A percentile compares a stretch with the other conserved stretches of the same genome.
These are phyloP conservation scores for Leptodactylus fallax DNA, from an alignment of 2,797 vertebrate species.

Conservation along the genomic window DNA sequence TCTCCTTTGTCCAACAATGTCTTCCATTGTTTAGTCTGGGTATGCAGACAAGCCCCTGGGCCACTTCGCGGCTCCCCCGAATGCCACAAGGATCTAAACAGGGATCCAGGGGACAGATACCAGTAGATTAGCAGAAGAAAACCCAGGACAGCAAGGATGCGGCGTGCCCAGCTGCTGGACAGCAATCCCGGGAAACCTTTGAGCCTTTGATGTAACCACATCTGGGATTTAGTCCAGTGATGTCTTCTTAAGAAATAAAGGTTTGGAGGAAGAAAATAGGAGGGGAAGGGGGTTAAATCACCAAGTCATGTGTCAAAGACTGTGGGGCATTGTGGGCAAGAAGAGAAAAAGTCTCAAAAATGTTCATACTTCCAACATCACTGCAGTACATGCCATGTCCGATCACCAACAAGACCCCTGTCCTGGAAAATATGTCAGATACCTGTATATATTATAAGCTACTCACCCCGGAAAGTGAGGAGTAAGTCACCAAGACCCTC, in stretches of 20 bases:
- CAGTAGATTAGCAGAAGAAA: conserved; percentile 87
- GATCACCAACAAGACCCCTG: not conserved
- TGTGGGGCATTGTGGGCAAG: not conserved
- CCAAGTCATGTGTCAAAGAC: not conserved
- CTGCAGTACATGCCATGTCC: not conserved
- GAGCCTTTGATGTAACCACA: conserved; percentile 95
- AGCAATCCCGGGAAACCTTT: conserved; percentile 91
- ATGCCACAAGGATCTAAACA: conserved; percentile 75
- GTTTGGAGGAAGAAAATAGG: no score
- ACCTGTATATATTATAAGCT: not conserved
- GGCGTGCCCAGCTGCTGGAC: conserved; percentile 93
- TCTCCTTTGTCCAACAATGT: conserved; percentile 82
- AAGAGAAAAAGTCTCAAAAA: not conserved
- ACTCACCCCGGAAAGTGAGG: not conserved
- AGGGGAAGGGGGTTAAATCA: not conserved
- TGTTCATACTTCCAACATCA: not conserved
- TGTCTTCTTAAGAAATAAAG: no score
- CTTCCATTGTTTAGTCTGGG: conserved; percentile 84
- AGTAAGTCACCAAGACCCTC: no score
- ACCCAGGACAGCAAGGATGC: conserved; percentile 82
- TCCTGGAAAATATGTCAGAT: not conserved
- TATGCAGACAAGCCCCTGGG: conserved; percentile 82
- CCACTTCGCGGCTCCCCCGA: conserved; percentile 75
- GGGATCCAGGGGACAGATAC: conserved; percentile 81
- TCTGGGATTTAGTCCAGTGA: conserved; percentile 63